phyloP scores from a whole-genome alignment of 2,113 vertebrate genomes.

The Equus przewalskii region DNA sequence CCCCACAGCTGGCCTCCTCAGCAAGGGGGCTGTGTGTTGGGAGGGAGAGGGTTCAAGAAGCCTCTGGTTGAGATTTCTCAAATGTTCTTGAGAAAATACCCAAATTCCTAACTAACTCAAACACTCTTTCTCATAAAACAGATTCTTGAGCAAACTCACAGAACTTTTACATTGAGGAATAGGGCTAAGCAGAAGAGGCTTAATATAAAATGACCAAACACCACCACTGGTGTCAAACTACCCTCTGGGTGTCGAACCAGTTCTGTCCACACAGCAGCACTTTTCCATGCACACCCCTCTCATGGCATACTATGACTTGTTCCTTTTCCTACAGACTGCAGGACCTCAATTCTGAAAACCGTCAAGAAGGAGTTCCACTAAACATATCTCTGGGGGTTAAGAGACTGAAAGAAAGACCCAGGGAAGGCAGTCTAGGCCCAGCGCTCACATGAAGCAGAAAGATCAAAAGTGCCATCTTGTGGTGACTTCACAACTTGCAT shows the following conservation, averaged over 20 bases:
- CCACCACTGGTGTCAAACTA: no score
- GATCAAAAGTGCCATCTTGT: slow-evolving; percentile 60
- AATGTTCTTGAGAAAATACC: not conserved
- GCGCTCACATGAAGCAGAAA: not conserved
- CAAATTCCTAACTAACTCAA: not conserved
- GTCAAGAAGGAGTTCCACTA: not conserved
- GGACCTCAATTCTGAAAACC: not conserved
- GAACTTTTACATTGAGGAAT: not conserved
- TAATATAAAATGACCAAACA: not conserved
- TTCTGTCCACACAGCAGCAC: not conserved
- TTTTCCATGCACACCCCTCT: not conserved
- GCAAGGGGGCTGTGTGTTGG: not conserved
- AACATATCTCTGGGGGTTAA: not conserved
- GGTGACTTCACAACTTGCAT: not conserved
- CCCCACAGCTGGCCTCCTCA: not conserved
- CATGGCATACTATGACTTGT: not conserved
- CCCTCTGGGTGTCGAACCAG: not conserved
- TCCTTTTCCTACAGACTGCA: not conserved
- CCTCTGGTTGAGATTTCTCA: not conserved
- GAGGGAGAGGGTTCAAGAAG: not conserved
- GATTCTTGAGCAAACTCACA: not conserved
- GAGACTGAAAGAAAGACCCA: not conserved
- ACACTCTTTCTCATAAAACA: not conserved
- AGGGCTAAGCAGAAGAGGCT: not conserved
- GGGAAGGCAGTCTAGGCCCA: not conserved